Percentiles rank a stretch among this genome's conserved stretches.
These are phyloP conservation scores for Hyphantria cunea DNA, from an alignment of 1,140 invertebrate genomes.

Conservation along the genomic window DNA sequence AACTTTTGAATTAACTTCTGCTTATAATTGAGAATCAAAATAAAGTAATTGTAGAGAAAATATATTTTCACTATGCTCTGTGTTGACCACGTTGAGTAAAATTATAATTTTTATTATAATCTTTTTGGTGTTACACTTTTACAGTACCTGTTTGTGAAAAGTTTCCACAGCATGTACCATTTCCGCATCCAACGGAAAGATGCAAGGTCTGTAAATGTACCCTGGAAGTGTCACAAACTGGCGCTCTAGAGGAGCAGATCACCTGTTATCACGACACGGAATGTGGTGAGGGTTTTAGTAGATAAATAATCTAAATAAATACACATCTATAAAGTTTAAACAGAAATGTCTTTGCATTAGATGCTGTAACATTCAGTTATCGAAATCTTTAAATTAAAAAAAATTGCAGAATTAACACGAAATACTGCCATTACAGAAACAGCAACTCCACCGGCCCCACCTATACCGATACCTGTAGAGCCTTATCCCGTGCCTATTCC, in stretches of 20 bases:
- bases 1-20: no score
- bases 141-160: conserved; percentile 45
- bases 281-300: conserved; percentile 38
- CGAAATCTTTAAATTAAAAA: no score
- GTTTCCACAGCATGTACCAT: conserved; percentile 42
- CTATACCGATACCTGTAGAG: conserved; percentile 18
- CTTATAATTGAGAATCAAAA: no score
- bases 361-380: no score
- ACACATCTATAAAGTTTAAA: no score
- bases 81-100: neutral
- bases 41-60: no score
- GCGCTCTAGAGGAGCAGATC: conserved; percentile 30
- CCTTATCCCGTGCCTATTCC: neutral
- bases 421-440: neutral
- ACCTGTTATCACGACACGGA: conserved; percentile 35
- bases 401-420: no score
- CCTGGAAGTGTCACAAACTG: conserved; percentile 1
- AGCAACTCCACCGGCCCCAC: conserved; percentile 11
- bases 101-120: neutral
- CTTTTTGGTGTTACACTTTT: conserved; percentile 1
- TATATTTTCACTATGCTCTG: no score
- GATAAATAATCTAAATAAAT: no score
- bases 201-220: conserved; percentile 45
- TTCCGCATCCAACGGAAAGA: conserved; percentile 45
- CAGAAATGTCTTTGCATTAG: no score